Percentiles rank a stretch among this genome's conserved stretches.
These are phyloP conservation scores for Oncorhynchus nerka DNA, from an alignment of 2,113 vertebrate genomes.

Conservation along the genomic window DNA sequence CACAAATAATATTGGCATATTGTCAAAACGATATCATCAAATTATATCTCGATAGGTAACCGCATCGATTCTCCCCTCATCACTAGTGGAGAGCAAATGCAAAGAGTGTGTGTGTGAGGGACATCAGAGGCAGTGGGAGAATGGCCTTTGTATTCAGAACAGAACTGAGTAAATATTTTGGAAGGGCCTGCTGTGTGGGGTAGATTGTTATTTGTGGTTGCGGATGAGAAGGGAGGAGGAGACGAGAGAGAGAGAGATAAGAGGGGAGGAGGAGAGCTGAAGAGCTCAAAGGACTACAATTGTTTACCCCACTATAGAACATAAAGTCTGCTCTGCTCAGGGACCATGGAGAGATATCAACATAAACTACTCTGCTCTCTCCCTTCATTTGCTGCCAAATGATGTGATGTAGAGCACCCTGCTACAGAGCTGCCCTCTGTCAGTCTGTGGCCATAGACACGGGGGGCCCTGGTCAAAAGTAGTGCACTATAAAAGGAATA, in stretches of 20 bases:
- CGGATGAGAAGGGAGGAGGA: slow-evolving; percentile 17
- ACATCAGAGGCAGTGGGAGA: slow-evolving; percentile 49
- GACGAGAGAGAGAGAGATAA: too few species aligned
- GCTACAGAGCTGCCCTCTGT: slow-evolving; percentile 48
- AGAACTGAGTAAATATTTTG: slow-evolving; percentile 65
- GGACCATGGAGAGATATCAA: not conserved
- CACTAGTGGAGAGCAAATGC: not conserved
- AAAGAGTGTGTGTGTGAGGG: slow-evolving; percentile 18
- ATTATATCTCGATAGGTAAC: too few species aligned
- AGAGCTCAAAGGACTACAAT: slow-evolving; percentile 42
- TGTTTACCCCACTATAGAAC: slow-evolving; percentile 53
- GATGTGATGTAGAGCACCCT: slow-evolving; percentile 27
- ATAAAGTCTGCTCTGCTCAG: slow-evolving; percentile 59
- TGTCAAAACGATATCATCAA: too few species aligned
- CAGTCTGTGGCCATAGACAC: slow-evolving; percentile 41
- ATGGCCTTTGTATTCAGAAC: slow-evolving; percentile 57
- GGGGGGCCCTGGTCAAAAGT: too few species aligned
- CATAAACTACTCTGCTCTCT: slow-evolving; percentile 58
- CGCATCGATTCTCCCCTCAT: too few species aligned
- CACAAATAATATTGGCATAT: too few species aligned
- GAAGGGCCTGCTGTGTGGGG: slow-evolving; percentile 51
- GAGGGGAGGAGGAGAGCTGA: slow-evolving; percentile 3
- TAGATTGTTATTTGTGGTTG: slow-evolving; percentile 58
- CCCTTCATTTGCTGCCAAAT: slow-evolving; percentile 72
- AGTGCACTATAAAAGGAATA: too few species aligned